A percentile compares a stretch with the other conserved stretches of the same genome.
phyloP scores from a whole-genome alignment of 2,888 invertebrate species.

The Acrobasis consociella region DNA sequence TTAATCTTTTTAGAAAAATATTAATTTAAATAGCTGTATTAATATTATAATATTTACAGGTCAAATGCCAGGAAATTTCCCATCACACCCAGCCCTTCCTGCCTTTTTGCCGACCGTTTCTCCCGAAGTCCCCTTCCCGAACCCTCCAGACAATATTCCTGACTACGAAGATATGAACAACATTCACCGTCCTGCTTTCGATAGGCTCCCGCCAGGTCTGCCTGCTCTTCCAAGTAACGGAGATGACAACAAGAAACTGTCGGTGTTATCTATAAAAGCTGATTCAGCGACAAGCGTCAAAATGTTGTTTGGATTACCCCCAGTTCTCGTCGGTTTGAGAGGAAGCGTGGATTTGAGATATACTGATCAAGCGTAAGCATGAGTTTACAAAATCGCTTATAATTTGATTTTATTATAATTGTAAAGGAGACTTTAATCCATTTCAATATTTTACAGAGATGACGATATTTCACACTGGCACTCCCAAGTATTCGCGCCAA shows the following conservation, averaged over 20 bases:
- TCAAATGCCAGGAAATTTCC: constrained; percentile 43
- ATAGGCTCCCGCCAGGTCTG: constrained; percentile 51
- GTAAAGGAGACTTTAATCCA: too few relatives aligned
- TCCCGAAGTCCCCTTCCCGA: constrained; percentile 65
- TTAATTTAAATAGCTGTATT: neutral
- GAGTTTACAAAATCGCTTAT: neutral
- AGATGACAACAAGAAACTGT: constrained; percentile 72
- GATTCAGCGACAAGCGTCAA: constrained; percentile 91
- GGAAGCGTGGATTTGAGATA: constrained; percentile 94
- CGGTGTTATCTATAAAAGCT: constrained; percentile 86
- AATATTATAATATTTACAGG: constrained; percentile 47
- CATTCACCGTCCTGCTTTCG: constrained; percentile 58
- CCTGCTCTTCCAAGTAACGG: constrained; percentile 53
- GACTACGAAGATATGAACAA: constrained; percentile 62
- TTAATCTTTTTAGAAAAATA: neutral
- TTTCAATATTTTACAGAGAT: constrained; percentile 65
- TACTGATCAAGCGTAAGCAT: constrained; percentile 88
- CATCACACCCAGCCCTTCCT: constrained; percentile 41
- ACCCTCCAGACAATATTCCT: constrained; percentile 54
- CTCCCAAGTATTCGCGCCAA: constrained; percentile 93
- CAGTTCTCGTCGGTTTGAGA: constrained; percentile 91
- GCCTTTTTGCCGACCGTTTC: constrained; percentile 73
- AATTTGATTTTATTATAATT: too few relatives aligned
- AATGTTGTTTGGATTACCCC: constrained; percentile 91
- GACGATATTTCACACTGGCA: constrained; percentile 90